Percentiles rank a stretch among this genome's conserved stretches.
These are phyloP conservation scores for Cantharis rufa DNA, from an alignment of 2,888 invertebrate species.

Conservation along the genomic window DNA sequence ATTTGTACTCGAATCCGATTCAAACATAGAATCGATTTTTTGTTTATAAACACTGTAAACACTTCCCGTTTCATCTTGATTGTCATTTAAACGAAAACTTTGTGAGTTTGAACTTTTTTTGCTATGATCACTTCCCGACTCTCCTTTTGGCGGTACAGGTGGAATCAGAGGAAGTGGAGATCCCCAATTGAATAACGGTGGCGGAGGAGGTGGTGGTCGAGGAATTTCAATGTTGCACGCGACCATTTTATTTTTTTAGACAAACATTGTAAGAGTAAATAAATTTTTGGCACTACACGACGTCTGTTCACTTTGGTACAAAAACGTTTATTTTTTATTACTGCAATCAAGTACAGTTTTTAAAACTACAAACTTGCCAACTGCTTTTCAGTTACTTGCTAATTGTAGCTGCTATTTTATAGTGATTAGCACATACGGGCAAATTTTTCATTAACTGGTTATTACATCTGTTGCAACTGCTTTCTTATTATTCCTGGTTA, in stretches of 20 bases:
- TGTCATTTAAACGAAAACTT: conserved; percentile 50
- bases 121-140: conserved; percentile 42
- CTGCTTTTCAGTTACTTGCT: neutral
- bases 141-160: conserved; percentile 15
- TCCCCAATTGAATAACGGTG: neutral
- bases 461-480: neutral
- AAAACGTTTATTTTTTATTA: neutral
- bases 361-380: neutral
- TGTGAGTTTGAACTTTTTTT: conserved; percentile 42
- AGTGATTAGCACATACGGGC: neutral
- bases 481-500: neutral
- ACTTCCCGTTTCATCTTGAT: conserved; percentile 47
- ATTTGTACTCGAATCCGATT: conserved; percentile 51
- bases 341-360: conserved; percentile 1
- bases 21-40: conserved; percentile 84
- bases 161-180: neutral
- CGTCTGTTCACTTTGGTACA: neutral
- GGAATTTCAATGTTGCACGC: conserved; percentile 50
- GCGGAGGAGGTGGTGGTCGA: conserved; percentile 48
- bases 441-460: neutral
- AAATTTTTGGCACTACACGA: neutral
- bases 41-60: conserved; percentile 75
- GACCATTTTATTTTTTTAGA: conserved; percentile 25
- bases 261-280: neutral
- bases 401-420: neutral